Evolutionary conservation across 2,797 vertebrate species (phyloP).

Genomic region (Pempheris klunzingeri): DNA sequence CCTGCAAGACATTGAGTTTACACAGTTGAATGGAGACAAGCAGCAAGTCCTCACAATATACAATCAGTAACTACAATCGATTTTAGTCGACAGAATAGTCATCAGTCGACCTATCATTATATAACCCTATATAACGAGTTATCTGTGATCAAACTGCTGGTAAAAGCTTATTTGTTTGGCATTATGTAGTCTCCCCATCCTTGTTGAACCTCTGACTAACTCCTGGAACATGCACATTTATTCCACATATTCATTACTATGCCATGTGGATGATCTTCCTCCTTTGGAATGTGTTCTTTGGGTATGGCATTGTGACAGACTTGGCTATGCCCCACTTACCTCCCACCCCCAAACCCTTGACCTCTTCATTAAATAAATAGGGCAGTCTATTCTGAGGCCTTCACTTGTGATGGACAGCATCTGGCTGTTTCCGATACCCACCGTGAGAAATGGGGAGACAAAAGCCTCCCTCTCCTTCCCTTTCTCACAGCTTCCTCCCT

Average conservation of each 20-base stretch:
- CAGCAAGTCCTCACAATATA: neutral
- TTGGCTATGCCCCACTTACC: constrained; percentile 47
- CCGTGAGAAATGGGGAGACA: constrained; percentile 74
- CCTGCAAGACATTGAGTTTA: neutral
- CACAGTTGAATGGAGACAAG: neutral
- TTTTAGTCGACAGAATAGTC: neutral
- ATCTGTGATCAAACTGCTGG: neutral
- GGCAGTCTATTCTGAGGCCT: constrained; percentile 67
- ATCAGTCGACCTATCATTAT: neutral
- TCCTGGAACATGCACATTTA: constrained; percentile 1
- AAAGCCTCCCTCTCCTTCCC: constrained; percentile 61
- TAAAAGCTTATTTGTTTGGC: neutral
- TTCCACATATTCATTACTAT: neutral
- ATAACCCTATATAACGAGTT: neutral
- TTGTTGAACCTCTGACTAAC: neutral
- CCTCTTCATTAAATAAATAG: constrained; percentile 78
- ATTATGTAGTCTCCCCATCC: neutral
- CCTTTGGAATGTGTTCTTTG: constrained; percentile 26
- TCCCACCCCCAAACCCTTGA: constrained; percentile 53
- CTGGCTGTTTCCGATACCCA: constrained; percentile 73
- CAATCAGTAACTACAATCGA: no score
- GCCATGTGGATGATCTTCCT: constrained; percentile 19
- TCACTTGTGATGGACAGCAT: constrained; percentile 77
- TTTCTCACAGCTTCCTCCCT: constrained; percentile 66
- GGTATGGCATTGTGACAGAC: constrained; percentile 45